phyloP scores from a whole-genome alignment of 2,113 vertebrate species.

The Clarias magur region DNA sequence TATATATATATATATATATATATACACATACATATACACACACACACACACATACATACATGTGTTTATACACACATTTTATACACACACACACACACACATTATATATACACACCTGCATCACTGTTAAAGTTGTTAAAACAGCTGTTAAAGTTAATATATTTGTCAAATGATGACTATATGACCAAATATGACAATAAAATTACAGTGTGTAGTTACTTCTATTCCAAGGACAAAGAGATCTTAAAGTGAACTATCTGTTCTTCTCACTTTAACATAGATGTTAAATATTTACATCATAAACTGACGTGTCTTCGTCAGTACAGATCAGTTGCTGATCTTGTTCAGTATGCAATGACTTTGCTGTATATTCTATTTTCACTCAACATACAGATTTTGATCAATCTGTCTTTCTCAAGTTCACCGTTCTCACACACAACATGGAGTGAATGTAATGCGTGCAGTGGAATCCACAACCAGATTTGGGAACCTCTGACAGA shows the following conservation, averaged over 20 bases:
- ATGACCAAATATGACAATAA: no score
- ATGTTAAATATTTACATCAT: background rate
- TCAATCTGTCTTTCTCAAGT: background rate
- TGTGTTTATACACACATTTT: no score
- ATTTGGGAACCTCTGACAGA: background rate
- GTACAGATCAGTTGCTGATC: background rate
- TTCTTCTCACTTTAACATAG: background rate
- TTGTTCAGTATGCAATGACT: background rate
- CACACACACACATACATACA: no score
- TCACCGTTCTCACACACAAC: background rate
- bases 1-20: background rate
- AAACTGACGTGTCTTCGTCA: background rate
- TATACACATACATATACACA: no score
- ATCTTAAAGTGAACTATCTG: background rate
- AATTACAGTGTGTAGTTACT: no score
- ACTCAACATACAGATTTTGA: background rate
- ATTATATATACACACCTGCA: background rate
- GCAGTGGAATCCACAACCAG: background rate
- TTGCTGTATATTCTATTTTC: background rate
- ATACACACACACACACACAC: background rate
- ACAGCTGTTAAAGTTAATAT: background rate
- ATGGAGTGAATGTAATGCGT: background rate
- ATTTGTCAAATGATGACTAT: background rate
- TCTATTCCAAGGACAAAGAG: background rate
- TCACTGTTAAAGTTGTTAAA: background rate